Conservation (phyloP, 2,888 invertebrate species). For the Spicauda simplicius region DNA sequence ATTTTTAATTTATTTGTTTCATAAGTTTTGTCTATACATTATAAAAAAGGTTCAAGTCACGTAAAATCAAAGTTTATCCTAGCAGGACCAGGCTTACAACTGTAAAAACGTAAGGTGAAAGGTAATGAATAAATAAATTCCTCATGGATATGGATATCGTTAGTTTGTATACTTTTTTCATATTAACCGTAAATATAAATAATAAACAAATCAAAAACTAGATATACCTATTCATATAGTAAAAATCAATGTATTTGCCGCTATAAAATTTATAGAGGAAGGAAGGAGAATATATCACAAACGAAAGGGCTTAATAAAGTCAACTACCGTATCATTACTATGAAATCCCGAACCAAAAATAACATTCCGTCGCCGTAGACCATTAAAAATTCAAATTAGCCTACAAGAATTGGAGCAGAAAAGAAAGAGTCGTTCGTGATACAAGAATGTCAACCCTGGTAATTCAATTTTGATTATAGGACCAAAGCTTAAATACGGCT, state of each 20-base stretch:
- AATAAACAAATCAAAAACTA: not conserved
- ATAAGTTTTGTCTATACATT: no score
- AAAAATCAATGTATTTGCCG: not conserved
- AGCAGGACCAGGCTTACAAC: no score
- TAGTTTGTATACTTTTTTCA: no score
- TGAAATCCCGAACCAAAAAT: conserved; percentile 53
- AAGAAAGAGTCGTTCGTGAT: conserved; percentile 72
- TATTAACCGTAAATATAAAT: not conserved
- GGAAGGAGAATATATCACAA: conserved; percentile 24
- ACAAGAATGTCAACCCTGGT: conserved; percentile 81
- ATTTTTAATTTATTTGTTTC: no score
- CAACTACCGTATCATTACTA: conserved; percentile 50
- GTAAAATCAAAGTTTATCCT: no score
- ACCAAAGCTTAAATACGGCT: conserved; percentile 80
- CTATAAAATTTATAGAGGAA: not conserved
- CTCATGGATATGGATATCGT: no score
- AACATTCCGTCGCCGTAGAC: conserved; percentile 49
- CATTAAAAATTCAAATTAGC: conserved; percentile 75
- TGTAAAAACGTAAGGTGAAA: no score
- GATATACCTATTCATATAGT: no score
- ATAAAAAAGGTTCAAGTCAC: no score
- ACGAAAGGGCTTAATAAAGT: conserved; percentile 42
- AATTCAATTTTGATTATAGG: conserved; percentile 85
- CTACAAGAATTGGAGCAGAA: conserved; percentile 79
- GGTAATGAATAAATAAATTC: no score